Evolutionary conservation across 2,797 vertebrate genomes (phyloP).

Genomic region (Anableps anableps): DNA sequence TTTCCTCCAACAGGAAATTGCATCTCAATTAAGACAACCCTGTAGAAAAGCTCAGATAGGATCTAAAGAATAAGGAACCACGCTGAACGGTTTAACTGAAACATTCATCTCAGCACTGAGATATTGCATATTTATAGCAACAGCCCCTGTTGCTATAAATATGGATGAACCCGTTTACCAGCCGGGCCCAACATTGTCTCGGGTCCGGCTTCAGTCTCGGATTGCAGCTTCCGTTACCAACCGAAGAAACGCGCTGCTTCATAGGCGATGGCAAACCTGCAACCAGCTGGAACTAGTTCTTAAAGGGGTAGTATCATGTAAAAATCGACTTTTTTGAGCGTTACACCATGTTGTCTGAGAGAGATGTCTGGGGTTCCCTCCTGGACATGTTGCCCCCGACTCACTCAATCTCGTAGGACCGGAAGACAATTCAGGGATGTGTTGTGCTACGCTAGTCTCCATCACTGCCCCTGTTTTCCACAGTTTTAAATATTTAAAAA

Average conservation of each 20-base stretch:
- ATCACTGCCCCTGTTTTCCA: no score
- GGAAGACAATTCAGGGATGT: no score
- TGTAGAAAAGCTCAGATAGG: constrained; percentile 1
- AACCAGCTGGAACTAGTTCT: not conserved
- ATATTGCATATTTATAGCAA: no score
- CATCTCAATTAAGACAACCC: not conserved
- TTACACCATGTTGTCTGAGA: no score
- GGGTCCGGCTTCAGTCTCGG: constrained; percentile 48
- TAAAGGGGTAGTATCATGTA: no score
- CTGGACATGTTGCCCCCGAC: no score
- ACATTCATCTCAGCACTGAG: constrained; percentile 42
- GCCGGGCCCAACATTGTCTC: constrained; percentile 49
- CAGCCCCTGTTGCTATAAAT: constrained; percentile 68
- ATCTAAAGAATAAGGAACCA: constrained; percentile 22
- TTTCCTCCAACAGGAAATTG: no score
- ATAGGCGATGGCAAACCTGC: not conserved
- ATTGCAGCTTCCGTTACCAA: constrained; percentile 45
- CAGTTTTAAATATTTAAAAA: no score
- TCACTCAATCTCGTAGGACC: no score
- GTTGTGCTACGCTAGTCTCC: no score
- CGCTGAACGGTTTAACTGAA: constrained; percentile 24
- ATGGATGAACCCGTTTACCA: constrained; percentile 71
- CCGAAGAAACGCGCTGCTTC: not conserved
- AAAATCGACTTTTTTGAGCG: not conserved
- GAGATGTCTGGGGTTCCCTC: no score